These are phyloP conservation scores for Eupithecia inturbata DNA, from an alignment of 2,888 invertebrate genomes.

Conservation along the genomic window DNA sequence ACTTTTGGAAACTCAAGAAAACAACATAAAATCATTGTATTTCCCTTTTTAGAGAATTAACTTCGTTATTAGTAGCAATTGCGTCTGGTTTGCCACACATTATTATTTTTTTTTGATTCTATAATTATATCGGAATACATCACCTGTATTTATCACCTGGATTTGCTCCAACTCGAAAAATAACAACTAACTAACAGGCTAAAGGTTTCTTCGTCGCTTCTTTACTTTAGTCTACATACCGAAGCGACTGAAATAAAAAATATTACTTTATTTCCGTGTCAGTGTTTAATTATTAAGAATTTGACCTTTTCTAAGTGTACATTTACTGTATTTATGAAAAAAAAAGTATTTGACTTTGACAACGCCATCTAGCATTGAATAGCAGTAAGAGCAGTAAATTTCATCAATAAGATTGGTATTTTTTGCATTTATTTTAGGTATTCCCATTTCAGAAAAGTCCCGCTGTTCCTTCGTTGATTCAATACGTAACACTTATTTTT, in stretches of 20 bases:
- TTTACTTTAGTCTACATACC: no score
- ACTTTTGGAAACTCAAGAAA: not conserved
- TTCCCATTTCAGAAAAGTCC: not conserved
- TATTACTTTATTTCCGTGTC: no score
- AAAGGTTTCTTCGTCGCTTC: no score
- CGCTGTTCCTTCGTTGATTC: not conserved
- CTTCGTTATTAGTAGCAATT: not conserved
- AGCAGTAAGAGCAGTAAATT: slow-evolving; percentile 39
- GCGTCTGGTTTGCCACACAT: not conserved
- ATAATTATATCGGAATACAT: not conserved
- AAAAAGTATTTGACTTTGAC: no score
- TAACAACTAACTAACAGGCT: no score
- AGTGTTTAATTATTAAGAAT: no score
- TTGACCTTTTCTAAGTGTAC: no score
- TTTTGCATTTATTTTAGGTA: not conserved
- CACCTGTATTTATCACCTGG: not conserved
- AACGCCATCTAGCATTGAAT: slow-evolving; percentile 57
- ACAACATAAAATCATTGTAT: not conserved
- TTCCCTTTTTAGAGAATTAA: not conserved
- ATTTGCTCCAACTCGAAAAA: no score
- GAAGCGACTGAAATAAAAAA: no score
- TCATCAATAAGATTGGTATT: no score
- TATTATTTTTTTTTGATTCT: not conserved
- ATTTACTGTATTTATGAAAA: no score
- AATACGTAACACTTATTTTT: not conserved